These are phyloP conservation scores for Tragelaphus eurycerus DNA, from an alignment of 2,797 vertebrate species.

Conservation along the genomic window DNA sequence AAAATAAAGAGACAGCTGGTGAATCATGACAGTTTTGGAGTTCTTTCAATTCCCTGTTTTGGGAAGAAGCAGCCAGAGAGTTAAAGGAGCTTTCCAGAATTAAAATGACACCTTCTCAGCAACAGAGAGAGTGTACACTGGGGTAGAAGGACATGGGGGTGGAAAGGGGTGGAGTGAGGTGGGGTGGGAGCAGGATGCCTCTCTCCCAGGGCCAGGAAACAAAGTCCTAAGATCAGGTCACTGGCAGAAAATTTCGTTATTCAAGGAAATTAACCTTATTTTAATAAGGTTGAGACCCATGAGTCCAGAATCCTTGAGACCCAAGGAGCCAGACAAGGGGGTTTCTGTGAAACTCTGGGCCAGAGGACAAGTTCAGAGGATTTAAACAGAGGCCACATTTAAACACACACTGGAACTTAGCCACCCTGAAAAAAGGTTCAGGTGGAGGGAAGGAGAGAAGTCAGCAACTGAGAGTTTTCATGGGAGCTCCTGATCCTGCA, in stretches of 20 bases:
- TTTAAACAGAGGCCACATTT: neutral
- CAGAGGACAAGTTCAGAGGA: neutral
- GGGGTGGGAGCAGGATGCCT: neutral
- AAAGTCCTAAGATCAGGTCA: neutral
- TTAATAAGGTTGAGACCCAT: neutral
- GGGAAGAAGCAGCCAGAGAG: neutral
- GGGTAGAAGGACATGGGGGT: neutral
- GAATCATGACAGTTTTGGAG: neutral
- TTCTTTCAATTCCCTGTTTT: neutral
- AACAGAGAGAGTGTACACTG: neutral
- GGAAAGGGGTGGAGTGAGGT: neutral
- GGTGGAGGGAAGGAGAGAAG: neutral
- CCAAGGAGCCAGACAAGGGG: neutral
- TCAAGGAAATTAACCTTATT: neutral
- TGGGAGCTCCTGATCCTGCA: neutral
- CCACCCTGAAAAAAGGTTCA: neutral
- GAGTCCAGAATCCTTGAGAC: neutral
- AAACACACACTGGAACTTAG: neutral
- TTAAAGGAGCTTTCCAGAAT: neutral
- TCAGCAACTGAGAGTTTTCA: neutral
- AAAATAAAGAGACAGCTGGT: slow-evolving; percentile 17
- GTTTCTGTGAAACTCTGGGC: neutral
- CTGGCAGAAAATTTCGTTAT: neutral
- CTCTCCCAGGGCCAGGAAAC: no score
- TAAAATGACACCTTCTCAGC: neutral